Percentiles rank a stretch among this genome's conserved stretches.
Evolutionary conservation across 2,888 invertebrate genomes (phyloP).

Genomic region (Aphodius sticticus): DNA sequence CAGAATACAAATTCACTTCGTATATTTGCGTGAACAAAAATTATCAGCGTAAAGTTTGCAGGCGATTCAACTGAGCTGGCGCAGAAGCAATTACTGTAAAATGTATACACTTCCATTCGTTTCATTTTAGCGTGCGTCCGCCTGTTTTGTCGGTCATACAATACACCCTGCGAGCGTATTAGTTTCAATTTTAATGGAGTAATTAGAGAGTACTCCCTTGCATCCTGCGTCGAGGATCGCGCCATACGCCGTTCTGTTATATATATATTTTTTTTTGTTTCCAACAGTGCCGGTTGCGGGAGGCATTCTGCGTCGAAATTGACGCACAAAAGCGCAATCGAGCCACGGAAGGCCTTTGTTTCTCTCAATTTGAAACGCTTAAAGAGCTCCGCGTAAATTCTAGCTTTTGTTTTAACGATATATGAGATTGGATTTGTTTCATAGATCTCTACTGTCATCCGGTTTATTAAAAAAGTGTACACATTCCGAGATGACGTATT

Average conservation of each 20-base stretch:
- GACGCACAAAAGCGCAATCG: slow-evolving; percentile 22
- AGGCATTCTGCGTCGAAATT: slow-evolving; percentile 14
- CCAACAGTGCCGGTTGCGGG: not conserved
- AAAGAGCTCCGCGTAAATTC: not conserved
- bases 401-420: not conserved
- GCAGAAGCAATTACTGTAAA: slow-evolving; percentile 20
- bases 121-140: slow-evolving; percentile 15
- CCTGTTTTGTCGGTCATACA: slow-evolving; percentile 31
- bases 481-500: too few species aligned
- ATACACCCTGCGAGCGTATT: slow-evolving; percentile 33
- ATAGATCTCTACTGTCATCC: too few species aligned
- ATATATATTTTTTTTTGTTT: slow-evolving; percentile 8
- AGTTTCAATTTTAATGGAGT: slow-evolving; percentile 39
- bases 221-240: slow-evolving; percentile 11
- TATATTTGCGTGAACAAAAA: too few species aligned
- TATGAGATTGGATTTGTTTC: too few species aligned
- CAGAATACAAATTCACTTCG: not conserved
- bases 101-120: slow-evolving; percentile 19
- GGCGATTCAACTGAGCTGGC: not conserved
- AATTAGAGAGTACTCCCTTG: slow-evolving; percentile 34
- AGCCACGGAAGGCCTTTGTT: slow-evolving; percentile 21
- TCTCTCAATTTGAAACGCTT: slow-evolving; percentile 15
- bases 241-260: slow-evolving; percentile 6
- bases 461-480: too few species aligned
- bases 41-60: not conserved